phyloP scores from a whole-genome alignment of 2,888 invertebrate species.

The Xanthia icteritia region DNA sequence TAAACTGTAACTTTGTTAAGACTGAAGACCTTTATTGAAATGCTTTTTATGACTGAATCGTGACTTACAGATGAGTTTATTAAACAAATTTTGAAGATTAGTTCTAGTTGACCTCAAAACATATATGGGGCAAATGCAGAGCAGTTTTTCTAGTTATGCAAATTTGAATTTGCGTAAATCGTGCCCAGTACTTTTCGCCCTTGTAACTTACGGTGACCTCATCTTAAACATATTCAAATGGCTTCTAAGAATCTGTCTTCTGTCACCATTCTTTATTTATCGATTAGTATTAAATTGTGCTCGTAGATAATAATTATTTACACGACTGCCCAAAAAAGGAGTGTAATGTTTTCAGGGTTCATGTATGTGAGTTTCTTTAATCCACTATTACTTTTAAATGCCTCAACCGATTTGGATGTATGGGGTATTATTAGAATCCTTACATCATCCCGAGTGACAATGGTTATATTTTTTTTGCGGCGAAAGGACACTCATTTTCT shows the following conservation, averaged over 20 bases:
- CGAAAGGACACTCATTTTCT: too few species aligned
- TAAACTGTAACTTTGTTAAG: background rate
- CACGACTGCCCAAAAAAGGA: too few species aligned
- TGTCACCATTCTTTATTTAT: slow-evolving; percentile 33
- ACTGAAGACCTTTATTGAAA: background rate
- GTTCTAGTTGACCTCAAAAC: background rate
- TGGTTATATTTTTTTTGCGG: too few species aligned
- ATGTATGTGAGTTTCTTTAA: too few species aligned
- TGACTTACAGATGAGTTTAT: background rate
- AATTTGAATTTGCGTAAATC: slow-evolving; percentile 13
- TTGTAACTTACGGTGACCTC: slow-evolving; percentile 41
- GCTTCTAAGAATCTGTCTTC: slow-evolving; percentile 42
- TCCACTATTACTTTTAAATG: too few species aligned
- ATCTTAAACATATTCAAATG: slow-evolving; percentile 41
- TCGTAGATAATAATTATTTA: background rate
- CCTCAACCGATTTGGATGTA: too few species aligned
- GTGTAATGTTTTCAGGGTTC: too few species aligned
- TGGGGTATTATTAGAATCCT: too few species aligned
- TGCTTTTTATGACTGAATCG: background rate
- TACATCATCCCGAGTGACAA: too few species aligned
- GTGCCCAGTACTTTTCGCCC: slow-evolving; percentile 25
- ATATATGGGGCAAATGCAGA: slow-evolving; percentile 4
- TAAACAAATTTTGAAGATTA: background rate
- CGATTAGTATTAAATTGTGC: background rate
- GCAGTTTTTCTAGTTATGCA: slow-evolving; percentile 1